These are phyloP conservation scores for Trachurus trachurus DNA, from an alignment of 2,797 vertebrate species.

Conservation along the genomic window DNA sequence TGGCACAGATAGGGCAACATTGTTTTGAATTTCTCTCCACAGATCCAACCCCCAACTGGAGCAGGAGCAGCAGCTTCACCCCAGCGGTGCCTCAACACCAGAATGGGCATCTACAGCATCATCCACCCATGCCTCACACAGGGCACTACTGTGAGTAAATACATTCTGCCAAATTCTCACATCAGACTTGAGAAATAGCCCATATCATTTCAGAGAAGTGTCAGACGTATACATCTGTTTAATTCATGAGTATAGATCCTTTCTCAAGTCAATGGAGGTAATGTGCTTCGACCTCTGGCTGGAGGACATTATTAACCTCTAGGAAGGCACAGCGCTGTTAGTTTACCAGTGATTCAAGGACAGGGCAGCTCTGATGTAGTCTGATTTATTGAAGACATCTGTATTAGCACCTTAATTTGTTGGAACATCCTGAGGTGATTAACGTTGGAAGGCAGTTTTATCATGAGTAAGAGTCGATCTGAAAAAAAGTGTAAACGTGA, in stretches of 20 bases:
- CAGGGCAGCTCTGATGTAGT: neutral
- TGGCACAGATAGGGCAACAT: neutral
- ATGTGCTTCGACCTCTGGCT: neutral
- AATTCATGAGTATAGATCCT: slow-evolving; percentile 4
- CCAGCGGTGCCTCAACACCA: slow-evolving; percentile 94
- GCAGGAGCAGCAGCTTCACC: slow-evolving; percentile 92
- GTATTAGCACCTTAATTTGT: neutral
- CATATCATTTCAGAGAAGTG: neutral
- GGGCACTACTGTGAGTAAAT: slow-evolving; percentile 95
- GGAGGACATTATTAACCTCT: slow-evolving; percentile 19
- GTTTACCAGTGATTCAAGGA: neutral
- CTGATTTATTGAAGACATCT: slow-evolving; percentile 8
- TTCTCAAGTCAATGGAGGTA: neutral
- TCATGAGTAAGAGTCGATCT: slow-evolving; percentile 6
- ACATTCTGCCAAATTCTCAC: neutral
- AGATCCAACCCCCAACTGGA: slow-evolving; percentile 94
- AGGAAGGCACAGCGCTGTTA: neutral
- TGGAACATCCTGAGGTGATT: neutral
- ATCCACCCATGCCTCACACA: slow-evolving; percentile 94
- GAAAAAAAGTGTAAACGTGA: slow-evolving; percentile 7
- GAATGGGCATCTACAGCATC: slow-evolving; percentile 97
- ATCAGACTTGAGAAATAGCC: neutral
- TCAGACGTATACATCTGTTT: slow-evolving; percentile 3
- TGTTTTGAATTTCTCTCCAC: slow-evolving; percentile 24
- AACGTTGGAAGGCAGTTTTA: no score